phyloP scores from a whole-genome alignment of 2,888 invertebrate genomes.

The Trichopria drosophilae region DNA sequence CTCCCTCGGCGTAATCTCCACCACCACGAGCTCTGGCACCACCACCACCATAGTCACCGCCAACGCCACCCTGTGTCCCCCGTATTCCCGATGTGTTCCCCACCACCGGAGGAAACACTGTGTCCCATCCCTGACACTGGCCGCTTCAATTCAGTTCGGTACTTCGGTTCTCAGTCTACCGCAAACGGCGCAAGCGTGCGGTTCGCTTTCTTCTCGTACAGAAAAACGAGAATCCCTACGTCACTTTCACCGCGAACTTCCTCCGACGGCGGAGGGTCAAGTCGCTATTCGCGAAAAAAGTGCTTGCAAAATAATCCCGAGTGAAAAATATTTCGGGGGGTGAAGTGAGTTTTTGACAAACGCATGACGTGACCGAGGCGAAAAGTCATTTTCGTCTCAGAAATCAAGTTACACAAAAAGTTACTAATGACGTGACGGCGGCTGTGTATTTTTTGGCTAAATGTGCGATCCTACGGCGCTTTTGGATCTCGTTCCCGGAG shows the following conservation, averaged over 20 bases:
- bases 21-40: conserved; percentile 4
- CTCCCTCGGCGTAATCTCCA: conserved; percentile 15
- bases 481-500: conserved; percentile 52
- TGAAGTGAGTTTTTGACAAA: not conserved
- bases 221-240: not conserved
- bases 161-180: conserved; percentile 47
- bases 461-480: conserved; percentile 55
- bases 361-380: conserved; percentile 26
- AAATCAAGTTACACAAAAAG: too few relatives aligned
- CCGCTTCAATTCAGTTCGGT: too few relatives aligned
- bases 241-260: not conserved
- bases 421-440: conserved; percentile 26
- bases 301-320: not conserved
- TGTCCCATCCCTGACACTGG: conserved; percentile 32
- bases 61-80: conserved; percentile 17
- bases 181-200: conserved; percentile 54
- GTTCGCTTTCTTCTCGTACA: too few relatives aligned
- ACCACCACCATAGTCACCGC: conserved; percentile 12
- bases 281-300: not conserved
- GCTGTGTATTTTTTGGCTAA: conserved; percentile 25
- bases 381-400: too few relatives aligned
- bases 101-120: conserved; percentile 30
- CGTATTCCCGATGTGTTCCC: conserved; percentile 33
- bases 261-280: not conserved
- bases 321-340: not conserved